These are phyloP conservation scores for Empis livida DNA, from an alignment of 2,888 invertebrate species.

Conservation along the genomic window DNA sequence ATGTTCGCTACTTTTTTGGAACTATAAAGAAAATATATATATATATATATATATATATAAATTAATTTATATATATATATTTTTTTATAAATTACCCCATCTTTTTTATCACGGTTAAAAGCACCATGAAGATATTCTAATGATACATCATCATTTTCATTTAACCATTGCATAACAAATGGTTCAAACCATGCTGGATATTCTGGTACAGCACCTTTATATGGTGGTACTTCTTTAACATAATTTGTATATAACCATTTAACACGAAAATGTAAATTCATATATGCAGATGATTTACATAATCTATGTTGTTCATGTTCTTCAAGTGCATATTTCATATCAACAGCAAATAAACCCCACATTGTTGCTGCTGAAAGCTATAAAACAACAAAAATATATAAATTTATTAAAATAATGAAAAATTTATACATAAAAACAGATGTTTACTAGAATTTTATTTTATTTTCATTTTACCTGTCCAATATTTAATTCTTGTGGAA, in stretches of 20 bases:
- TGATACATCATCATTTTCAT: slow-evolving; percentile 98
- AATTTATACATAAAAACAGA: too few species aligned
- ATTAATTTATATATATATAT: too few species aligned
- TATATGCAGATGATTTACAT: slow-evolving; percentile 97
- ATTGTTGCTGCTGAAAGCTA: slow-evolving; percentile 94
- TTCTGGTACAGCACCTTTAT: slow-evolving; percentile 93
- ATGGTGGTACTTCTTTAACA: slow-evolving; percentile 93
- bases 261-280: slow-evolving; percentile 98
- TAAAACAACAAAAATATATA: slow-evolving; percentile 2
- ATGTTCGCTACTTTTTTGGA: slow-evolving; percentile 98
- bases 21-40: slow-evolving; percentile 45
- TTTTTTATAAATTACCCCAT: slow-evolving; percentile 53
- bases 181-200: slow-evolving; percentile 99
- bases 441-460: too few species aligned
- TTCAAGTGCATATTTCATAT: slow-evolving; percentile 95
- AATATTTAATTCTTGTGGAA: slow-evolving; percentile 97
- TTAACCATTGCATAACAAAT: slow-evolving; percentile 99
- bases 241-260: slow-evolving; percentile 98
- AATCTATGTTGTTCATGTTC: slow-evolving; percentile 93
- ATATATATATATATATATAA: too few species aligned
- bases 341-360: slow-evolving; percentile 94
- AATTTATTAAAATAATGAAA: background rate
- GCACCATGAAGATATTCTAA: slow-evolving; percentile 98
- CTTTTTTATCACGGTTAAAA: slow-evolving; percentile 93
- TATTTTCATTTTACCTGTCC: slow-evolving; percentile 71